These are phyloP conservation scores for Xiphophorus birchmanni DNA, from an alignment of 2,797 vertebrate genomes.

Conservation along the genomic window DNA sequence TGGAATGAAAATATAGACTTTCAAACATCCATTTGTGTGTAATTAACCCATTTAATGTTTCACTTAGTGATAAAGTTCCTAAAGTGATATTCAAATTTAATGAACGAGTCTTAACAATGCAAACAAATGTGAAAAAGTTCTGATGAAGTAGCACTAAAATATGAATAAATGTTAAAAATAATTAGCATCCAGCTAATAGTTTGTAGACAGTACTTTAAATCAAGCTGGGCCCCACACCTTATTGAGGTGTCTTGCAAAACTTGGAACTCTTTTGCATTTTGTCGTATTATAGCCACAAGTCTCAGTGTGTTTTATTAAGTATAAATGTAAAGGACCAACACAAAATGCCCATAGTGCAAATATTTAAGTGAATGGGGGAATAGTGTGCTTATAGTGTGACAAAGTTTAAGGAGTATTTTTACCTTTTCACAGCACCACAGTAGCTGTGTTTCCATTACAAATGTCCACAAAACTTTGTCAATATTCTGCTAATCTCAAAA, in stretches of 20 bases:
- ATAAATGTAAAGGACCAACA: not conserved
- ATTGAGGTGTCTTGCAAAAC: not conserved
- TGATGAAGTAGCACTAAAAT: not conserved
- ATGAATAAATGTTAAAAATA: not conserved
- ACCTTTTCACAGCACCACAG: not conserved
- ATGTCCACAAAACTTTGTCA: too few relatives aligned
- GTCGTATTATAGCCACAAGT: not conserved
- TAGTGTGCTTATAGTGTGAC: not conserved
- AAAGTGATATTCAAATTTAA: not conserved
- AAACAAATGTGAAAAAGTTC: not conserved
- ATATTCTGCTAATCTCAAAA: too few relatives aligned
- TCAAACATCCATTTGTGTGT: not conserved
- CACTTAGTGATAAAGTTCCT: not conserved
- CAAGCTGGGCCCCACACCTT: not conserved
- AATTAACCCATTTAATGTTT: not conserved
- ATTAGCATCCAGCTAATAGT: not conserved
- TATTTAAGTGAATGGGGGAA: too few relatives aligned
- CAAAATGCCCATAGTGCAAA: too few relatives aligned
- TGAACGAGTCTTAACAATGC: too few relatives aligned
- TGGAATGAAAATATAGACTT: not conserved
- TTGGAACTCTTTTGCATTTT: not conserved
- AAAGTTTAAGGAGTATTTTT: not conserved
- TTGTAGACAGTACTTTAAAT: not conserved
- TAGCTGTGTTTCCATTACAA: too few relatives aligned
- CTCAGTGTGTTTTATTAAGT: not conserved